Conservation (phyloP, 1,140 invertebrate species). For the Chelonus insularis region DNA sequence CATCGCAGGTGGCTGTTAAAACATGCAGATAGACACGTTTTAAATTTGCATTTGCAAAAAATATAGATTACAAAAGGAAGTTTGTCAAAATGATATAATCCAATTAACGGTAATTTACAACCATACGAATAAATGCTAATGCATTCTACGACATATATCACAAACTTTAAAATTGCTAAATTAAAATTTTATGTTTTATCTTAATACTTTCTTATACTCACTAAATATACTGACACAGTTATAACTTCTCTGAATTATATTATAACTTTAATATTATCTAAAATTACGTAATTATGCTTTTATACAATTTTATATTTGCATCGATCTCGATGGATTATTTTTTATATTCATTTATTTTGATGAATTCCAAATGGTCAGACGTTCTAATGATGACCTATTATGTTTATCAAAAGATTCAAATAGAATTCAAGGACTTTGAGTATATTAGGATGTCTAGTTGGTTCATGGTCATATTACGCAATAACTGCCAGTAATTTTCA, state of each 20-base stretch:
- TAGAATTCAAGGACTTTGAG: background rate
- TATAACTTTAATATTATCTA: too few species aligned
- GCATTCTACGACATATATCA: background rate
- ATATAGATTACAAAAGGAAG: background rate
- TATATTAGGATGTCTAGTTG: conserved; percentile 15
- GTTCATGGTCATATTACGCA: conserved; percentile 21
- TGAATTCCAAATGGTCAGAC: too few species aligned
- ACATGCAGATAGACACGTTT: background rate
- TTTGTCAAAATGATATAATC: background rate
- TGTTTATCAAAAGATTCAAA: too few species aligned
- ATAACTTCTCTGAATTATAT: too few species aligned
- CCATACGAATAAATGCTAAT: background rate
- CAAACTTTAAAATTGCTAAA: background rate
- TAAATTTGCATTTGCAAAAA: background rate
- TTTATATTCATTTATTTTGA: too few species aligned
- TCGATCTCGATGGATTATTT: too few species aligned
- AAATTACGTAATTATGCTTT: too few species aligned
- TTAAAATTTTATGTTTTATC: too few species aligned
- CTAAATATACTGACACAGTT: too few species aligned
- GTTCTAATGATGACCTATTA: too few species aligned
- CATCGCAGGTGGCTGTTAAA: background rate
- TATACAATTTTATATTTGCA: too few species aligned
- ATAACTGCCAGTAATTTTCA: background rate
- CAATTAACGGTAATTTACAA: conserved; percentile 2
- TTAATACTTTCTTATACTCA: too few species aligned